These are phyloP conservation scores for Ophraella communa DNA, from an alignment of 2,888 invertebrate genomes.

Conservation along the genomic window DNA sequence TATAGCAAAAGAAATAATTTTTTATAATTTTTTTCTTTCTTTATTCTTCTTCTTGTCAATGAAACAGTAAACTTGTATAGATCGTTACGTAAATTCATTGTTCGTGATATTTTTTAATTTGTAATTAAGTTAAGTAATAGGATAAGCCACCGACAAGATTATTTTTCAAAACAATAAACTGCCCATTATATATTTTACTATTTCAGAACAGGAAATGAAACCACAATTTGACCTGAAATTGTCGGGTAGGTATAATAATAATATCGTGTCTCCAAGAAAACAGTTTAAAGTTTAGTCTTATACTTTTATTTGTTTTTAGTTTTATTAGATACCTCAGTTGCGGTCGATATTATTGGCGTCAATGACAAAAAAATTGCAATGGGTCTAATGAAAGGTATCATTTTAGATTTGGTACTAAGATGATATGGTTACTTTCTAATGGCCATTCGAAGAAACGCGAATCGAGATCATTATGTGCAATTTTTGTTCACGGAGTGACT, in stretches of 20 bases:
- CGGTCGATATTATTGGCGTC: neutral
- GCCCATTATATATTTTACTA: conserved; percentile 9
- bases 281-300: neutral
- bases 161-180: conserved; percentile 7
- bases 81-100: neutral
- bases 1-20: too few species aligned
- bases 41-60: too few species aligned
- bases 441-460: neutral
- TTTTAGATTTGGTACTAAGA: neutral
- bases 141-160: conserved; percentile 5
- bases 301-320: neutral
- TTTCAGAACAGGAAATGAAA: conserved; percentile 17
- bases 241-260: conserved; percentile 5
- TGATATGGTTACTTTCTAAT: neutral
- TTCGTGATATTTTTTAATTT: neutral
- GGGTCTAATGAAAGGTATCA: neutral
- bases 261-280: neutral
- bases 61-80: too few species aligned
- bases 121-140: conserved; percentile 8
- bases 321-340: conserved; percentile 5
- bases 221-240: conserved; percentile 18
- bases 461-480: neutral
- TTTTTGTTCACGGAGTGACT: too few species aligned
- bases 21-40: too few species aligned
- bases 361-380: neutral